A percentile compares a stretch with the other conserved stretches of the same genome.
phyloP scores from a whole-genome alignment of 2,797 vertebrate species.

The Manis crassicaudata region DNA sequence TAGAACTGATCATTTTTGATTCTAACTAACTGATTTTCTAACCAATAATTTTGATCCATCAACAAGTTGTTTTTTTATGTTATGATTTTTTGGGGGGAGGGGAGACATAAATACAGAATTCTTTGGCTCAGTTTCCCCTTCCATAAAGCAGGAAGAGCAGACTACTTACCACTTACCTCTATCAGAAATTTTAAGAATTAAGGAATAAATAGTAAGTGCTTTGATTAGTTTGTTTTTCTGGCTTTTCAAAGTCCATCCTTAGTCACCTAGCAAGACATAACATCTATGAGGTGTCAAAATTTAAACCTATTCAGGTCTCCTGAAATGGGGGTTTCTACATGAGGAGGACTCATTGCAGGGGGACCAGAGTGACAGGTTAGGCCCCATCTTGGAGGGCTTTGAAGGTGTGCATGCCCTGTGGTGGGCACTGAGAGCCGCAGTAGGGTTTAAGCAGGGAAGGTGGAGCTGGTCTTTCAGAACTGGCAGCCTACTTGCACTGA shows the following conservation, averaged over 20 bases:
- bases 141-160: background rate
- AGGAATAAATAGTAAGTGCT: background rate
- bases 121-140: background rate
- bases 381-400: background rate
- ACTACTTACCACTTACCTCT: background rate
- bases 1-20: conserved; percentile 36
- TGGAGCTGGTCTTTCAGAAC: background rate
- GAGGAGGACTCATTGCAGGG: background rate
- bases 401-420: background rate
- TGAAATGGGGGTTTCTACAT: background rate
- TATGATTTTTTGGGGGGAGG: background rate
- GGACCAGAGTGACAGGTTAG: background rate
- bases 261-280: background rate
- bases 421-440: background rate
- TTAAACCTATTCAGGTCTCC: background rate
- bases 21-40: too few relatives aligned
- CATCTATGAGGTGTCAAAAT: background rate
- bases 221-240: conserved; percentile 27
- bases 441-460: background rate
- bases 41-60: background rate
- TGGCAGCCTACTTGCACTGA: background rate
- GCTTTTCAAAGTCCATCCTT: background rate
- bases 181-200: conserved; percentile 18
- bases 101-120: background rate
- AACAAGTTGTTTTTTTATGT: background rate